A percentile compares a stretch with the other conserved stretches of the same genome.
Evolutionary conservation across 2,888 invertebrate species (phyloP).

Genomic region (Dynastes maya): DNA sequence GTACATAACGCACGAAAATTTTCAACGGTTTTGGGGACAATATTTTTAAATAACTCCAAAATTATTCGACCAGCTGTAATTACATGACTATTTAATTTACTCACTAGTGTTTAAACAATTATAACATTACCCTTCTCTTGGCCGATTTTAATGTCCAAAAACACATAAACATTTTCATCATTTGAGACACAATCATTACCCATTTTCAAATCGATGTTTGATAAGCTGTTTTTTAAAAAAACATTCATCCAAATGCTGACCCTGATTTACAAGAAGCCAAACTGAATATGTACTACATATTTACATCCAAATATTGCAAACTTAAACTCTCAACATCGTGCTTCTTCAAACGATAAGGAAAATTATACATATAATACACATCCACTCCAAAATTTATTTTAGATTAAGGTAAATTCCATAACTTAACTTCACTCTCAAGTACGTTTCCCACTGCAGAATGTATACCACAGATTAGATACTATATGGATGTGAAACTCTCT

Average conservation of each 20-base stretch:
- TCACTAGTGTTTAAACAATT: conserved; percentile 25
- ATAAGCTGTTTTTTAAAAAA: neutral
- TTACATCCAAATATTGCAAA: conserved; percentile 26
- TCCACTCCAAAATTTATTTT: conserved; percentile 8
- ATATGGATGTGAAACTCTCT: too few species aligned
- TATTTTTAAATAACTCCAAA: conserved; percentile 88
- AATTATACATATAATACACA: neutral
- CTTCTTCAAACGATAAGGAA: conserved; percentile 22
- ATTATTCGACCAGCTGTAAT: conserved; percentile 84
- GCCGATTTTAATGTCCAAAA: conserved; percentile 80
- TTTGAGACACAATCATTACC: conserved; percentile 33
- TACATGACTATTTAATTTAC: conserved; percentile 3
- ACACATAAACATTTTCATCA: conserved; percentile 74
- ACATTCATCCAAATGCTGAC: neutral
- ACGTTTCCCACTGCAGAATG: neutral
- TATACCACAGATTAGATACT: too few species aligned
- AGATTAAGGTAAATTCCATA: neutral
- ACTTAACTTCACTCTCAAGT: neutral
- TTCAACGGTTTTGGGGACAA: conserved; percentile 90
- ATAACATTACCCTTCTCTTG: conserved; percentile 76
- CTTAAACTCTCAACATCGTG: neutral
- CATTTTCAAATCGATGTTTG: conserved; percentile 26
- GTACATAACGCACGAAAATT: conserved; percentile 95
- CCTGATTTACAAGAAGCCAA: neutral
- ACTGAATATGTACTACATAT: conserved; percentile 3